Evolutionary conservation across 1,140 invertebrate species (phyloP), one percentile per base, ranked within the genome.

Genomic region (Drosophila serrata): DNA sequence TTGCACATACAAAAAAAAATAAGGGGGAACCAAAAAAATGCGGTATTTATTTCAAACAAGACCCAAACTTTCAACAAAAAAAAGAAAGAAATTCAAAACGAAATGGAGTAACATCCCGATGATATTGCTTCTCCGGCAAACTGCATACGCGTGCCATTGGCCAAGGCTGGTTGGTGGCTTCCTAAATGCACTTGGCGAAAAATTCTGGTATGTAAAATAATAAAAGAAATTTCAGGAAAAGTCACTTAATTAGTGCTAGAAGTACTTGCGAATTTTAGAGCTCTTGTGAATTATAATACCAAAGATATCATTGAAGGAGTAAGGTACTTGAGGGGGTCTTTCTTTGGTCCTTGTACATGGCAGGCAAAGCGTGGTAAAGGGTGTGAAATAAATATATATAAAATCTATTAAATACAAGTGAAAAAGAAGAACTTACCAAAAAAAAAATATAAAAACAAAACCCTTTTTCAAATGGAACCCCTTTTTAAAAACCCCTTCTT

Each of bases 21-120:
- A n/a, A n/a, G n/a, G n/a, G n/a, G n/a, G n/a, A n/a, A n/a, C n/a
- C n/a, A 46, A 48, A 46, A 80, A 77, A 85, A 75, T 73, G 72
- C 69, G 73, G 87, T 91, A 80, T 91, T 80, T 90, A 90, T 91
- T 90, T 90, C 88, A 91, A 90, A 79, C 75, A 85, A 70, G 67
- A 59, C 46, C 48, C 57, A 27, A n/a, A 17, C 27, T 31, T 42
- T 24, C 4, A 13, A 49, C 17, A 63, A 19, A 49, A 24, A 24
- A 70, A 40, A 27, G 29, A 43, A 56, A 24, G 4, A 49, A 24
- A 4, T 24, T 37, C 48, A 56, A 55, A 27, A 27, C 43, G 19
- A 22, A 43, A 43, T 7, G 42, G 31, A 37, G 31, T n/a, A 9
- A 22, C 51, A 59, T 58, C 53, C 35, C 35, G 35, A 42, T 24